Base-by-base conservation (phyloP, 2,888 invertebrate species). In the Vannuccia rotundouncinata region DNA sequence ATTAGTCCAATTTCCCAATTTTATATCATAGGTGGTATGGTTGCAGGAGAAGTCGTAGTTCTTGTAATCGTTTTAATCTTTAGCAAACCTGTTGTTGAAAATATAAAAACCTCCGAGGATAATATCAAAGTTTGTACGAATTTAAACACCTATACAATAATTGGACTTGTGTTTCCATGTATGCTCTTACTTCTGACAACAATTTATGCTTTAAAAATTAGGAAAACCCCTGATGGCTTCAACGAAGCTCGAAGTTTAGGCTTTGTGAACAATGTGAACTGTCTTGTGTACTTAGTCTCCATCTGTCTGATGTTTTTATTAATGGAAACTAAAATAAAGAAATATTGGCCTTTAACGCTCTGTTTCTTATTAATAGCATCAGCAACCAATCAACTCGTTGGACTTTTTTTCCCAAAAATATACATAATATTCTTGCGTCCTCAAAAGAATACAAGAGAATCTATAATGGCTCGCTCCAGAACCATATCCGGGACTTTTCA, bases 381-480 rank as follows among this genome's bases (percentile, higher is more conserved):
- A 81, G 83, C 84, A 25, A 83, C 82, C 0, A 84, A 85, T 0
- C 83, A 82, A 25, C 74, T 85, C 10, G 78, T 83, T 29, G 84
- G 84, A 81, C 82, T 86, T 10, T 85, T 85, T 80, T 60, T 84
- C 45, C 85, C 85, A 17, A 83, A 84, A 31, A 82, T 85, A 10
- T 90, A 91, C 86, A 89, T 90, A 77, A 90, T 91, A 0, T 85
- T 91, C 29, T 87, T 89, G 83, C 89, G 89, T 81, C 91, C 91
- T 0, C 90, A 90, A 83, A 91, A 90, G 84, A 91, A 91, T 84
- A 91, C 91, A 0, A 89, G 89, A 82, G 90, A 90, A 82, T 88
- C 89, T 0, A 90, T 91, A 10, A 90, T 91, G 90, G 79, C 31
- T 31, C 30, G 45, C 25, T 31, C 82, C n/a, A n/a, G 80, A 17